Evolutionary conservation across 2,797 vertebrate genomes (phyloP).

Genomic region (Anas georgica): DNA sequence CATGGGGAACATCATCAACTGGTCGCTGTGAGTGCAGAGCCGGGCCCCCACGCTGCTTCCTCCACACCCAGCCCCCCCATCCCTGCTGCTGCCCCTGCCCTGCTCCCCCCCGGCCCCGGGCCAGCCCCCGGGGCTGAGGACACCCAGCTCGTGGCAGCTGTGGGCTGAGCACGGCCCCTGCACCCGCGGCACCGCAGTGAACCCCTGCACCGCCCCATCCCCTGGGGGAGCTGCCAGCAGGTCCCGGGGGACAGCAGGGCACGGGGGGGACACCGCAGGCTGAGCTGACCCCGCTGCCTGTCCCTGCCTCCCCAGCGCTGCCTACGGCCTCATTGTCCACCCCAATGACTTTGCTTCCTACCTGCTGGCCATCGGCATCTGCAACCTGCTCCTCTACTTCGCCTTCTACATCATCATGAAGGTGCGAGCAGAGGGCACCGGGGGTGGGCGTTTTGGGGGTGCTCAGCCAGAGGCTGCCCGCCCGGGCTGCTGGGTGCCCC

Average conservation of each 20-base stretch:
- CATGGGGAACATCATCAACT: slow-evolving; percentile 98
- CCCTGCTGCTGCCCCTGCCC: background rate
- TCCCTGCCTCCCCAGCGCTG: slow-evolving; percentile 80
- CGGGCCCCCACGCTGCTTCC: background rate
- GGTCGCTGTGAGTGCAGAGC: slow-evolving; percentile 90
- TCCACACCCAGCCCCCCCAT: background rate
- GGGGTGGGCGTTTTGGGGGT: background rate
- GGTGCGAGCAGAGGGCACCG: slow-evolving; percentile 62
- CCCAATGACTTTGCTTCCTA: slow-evolving; percentile 98
- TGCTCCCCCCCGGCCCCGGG: accelerated
- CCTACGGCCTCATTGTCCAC: slow-evolving; percentile 90
- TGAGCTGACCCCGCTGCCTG: background rate
- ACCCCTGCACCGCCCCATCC: accelerated
- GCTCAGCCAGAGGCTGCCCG: background rate
- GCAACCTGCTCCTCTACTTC: slow-evolving; percentile 97
- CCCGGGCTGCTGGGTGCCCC: background rate
- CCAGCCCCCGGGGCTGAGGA: background rate
- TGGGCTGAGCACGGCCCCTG: background rate
- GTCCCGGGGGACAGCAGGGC: accelerated
- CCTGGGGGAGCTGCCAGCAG: background rate
- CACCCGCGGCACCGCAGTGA: background rate
- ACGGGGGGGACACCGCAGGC: background rate
- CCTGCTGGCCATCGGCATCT: slow-evolving; percentile 95
- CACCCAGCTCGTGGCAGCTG: background rate
- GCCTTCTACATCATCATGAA: slow-evolving; percentile 99